Percentiles rank a stretch among this genome's conserved stretches.
Evolutionary conservation across 2,113 vertebrate species (phyloP).

Genomic region (Xenus cinereus): DNA sequence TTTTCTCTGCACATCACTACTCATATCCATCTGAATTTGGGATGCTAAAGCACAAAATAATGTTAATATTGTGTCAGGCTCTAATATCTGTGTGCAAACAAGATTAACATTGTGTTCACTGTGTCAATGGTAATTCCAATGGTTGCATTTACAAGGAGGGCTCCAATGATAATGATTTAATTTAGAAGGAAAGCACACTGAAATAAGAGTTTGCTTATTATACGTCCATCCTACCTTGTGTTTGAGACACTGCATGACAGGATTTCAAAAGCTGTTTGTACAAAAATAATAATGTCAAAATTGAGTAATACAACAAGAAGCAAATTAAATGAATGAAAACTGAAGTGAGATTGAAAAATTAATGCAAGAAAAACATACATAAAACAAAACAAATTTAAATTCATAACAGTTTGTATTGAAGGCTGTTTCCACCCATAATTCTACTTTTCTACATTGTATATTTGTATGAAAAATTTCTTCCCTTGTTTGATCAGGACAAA

Average conservation of each 20-base stretch:
- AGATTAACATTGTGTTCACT: constrained; percentile 29
- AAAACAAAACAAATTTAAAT: constrained; percentile 75
- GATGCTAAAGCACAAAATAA: constrained; percentile 55
- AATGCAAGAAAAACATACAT: constrained; percentile 75
- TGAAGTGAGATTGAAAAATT: constrained; percentile 73
- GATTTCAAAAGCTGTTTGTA: constrained; percentile 99
- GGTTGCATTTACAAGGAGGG: constrained; percentile 32
- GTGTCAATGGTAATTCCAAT: constrained; percentile 39
- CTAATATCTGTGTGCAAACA: constrained; percentile 41
- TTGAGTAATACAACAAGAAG: constrained; percentile 80
- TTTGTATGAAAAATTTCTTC: neutral
- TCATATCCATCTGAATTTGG: constrained; percentile 14
- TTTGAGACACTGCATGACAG: constrained; percentile 96
- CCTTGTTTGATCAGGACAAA: neutral
- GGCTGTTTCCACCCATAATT: constrained; percentile 11
- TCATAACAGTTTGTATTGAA: constrained; percentile 20
- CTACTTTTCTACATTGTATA: neutral
- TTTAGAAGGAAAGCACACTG: constrained; percentile 70
- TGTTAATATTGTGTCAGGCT: constrained; percentile 43
- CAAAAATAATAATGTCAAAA: constrained; percentile 88
- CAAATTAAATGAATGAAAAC: constrained; percentile 90
- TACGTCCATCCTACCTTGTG: constrained; percentile 89
- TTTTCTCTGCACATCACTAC: neutral
- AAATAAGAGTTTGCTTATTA: constrained; percentile 72
- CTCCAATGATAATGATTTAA: constrained; percentile 38